Percentiles rank a stretch among this genome's conserved stretches.
Conservation (phyloP, 1,140 invertebrate species). For the Saccostrea cuccullata region DNA sequence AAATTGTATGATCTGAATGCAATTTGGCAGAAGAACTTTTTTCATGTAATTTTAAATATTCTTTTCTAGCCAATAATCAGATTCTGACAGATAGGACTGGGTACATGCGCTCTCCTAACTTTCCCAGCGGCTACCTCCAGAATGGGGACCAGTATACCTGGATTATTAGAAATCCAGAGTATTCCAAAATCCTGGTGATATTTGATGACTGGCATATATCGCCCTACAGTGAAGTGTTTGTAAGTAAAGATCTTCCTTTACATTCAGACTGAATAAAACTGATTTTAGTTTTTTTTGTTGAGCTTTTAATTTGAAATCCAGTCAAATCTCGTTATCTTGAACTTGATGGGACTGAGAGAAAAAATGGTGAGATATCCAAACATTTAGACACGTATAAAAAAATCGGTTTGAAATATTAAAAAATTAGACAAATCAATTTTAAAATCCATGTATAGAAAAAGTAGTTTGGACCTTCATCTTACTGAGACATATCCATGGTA, state of each 20-base stretch:
- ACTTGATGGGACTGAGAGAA: too few relatives aligned
- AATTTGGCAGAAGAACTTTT: not conserved
- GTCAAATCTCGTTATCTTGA: too few relatives aligned
- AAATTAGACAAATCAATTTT: too few relatives aligned
- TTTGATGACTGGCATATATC: slow-evolving; percentile 61
- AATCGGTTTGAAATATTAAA: too few relatives aligned
- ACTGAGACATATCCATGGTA: too few relatives aligned
- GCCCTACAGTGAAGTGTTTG: slow-evolving; percentile 21
- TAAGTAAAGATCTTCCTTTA: not conserved
- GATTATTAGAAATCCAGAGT: slow-evolving; percentile 36
- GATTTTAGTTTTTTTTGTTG: too few relatives aligned
- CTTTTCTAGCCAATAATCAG: not conserved
- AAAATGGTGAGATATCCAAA: too few relatives aligned
- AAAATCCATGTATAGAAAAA: too few relatives aligned
- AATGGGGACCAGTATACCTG: slow-evolving; percentile 55
- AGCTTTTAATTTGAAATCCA: not conserved
- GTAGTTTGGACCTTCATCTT: too few relatives aligned
- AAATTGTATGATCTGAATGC: not conserved
- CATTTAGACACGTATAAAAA: too few relatives aligned
- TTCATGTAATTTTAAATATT: not conserved
- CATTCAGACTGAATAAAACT: not conserved
- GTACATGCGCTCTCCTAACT: slow-evolving; percentile 49
- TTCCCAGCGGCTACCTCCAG: slow-evolving; percentile 52
- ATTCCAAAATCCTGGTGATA: slow-evolving; percentile 42
- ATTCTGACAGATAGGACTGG: not conserved